These are phyloP conservation scores for Lepidocyrtinus sp. DNA, from an alignment of 2,888 invertebrate genomes.

Conservation along the genomic window DNA sequence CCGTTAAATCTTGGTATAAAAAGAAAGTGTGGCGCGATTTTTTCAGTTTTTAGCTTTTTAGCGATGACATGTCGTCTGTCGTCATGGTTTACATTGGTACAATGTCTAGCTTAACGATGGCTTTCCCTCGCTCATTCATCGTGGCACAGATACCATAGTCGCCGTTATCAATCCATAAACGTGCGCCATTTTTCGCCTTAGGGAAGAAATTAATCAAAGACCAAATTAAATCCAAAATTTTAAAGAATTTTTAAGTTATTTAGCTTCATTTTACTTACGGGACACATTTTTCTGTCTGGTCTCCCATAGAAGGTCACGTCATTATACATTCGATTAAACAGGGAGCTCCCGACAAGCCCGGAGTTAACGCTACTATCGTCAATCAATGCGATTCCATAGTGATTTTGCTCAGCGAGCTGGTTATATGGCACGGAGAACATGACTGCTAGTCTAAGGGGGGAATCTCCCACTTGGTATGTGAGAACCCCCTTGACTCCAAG, in stretches of 20 bases:
- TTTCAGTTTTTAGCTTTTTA: too few relatives aligned
- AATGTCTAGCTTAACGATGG: slow-evolving; percentile 63
- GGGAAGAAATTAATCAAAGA: too few relatives aligned
- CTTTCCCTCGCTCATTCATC: slow-evolving; percentile 64
- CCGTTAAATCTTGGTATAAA: too few relatives aligned
- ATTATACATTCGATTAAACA: slow-evolving; percentile 63
- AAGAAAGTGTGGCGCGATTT: too few relatives aligned
- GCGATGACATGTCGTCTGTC: too few relatives aligned
- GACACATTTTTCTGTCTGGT: slow-evolving; percentile 50
- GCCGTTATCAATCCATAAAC: slow-evolving; percentile 51
- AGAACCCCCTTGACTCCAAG: slow-evolving; percentile 63
- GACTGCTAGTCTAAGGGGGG: slow-evolving; percentile 53
- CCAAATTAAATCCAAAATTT: too few relatives aligned
- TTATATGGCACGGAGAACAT: slow-evolving; percentile 66
- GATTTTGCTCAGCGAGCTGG: slow-evolving; percentile 56
- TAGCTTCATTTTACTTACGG: too few relatives aligned
- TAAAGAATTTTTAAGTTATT: too few relatives aligned
- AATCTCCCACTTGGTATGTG: slow-evolving; percentile 60
- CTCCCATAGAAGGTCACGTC: slow-evolving; percentile 59
- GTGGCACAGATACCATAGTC: slow-evolving; percentile 55
- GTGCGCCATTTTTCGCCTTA: slow-evolving; percentile 56
- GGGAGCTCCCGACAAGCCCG: slow-evolving; percentile 31
- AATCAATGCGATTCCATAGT: slow-evolving; percentile 56
- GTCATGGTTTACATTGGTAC: slow-evolving; percentile 32
- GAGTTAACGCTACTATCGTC: slow-evolving; percentile 52